Evolutionary conservation across 2,113 vertebrate species (phyloP).

Genomic region (Chionomys nivalis): DNA sequence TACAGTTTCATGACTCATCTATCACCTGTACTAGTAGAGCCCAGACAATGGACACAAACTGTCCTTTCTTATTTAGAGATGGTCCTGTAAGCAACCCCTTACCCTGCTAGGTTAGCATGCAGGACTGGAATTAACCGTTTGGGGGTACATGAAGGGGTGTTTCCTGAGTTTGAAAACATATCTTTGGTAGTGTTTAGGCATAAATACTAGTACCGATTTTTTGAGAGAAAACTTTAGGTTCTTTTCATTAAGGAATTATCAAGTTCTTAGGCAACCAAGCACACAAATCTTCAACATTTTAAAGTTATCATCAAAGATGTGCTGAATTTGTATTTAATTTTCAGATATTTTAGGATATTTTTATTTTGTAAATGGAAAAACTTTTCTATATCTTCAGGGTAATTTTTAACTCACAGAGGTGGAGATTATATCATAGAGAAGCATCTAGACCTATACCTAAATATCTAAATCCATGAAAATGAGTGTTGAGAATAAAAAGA

Average conservation of each 20-base stretch:
- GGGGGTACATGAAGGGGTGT: not conserved
- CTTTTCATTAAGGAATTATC: not conserved
- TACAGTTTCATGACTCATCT: not conserved
- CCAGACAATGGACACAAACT: not conserved
- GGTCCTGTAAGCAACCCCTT: not conserved
- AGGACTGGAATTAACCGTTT: not conserved
- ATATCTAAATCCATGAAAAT: constrained; percentile 4
- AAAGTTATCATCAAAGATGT: not conserved
- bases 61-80: constrained; percentile 44
- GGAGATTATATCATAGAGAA: not conserved
- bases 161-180: constrained; percentile 55
- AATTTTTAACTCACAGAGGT: not conserved
- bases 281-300: not conserved
- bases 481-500: not conserved
- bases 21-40: not conserved
- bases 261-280: not conserved
- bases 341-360: constrained; percentile 6
- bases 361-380: not conserved
- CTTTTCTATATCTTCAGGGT: not conserved
- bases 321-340: not conserved
- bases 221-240: constrained; percentile 4
- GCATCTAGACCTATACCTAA: not conserved
- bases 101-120: not conserved
- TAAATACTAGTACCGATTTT: not conserved
- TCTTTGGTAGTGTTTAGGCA: not conserved